phyloP scores from a whole-genome alignment of 2,888 invertebrate species.

The Cryptops parisi region DNA sequence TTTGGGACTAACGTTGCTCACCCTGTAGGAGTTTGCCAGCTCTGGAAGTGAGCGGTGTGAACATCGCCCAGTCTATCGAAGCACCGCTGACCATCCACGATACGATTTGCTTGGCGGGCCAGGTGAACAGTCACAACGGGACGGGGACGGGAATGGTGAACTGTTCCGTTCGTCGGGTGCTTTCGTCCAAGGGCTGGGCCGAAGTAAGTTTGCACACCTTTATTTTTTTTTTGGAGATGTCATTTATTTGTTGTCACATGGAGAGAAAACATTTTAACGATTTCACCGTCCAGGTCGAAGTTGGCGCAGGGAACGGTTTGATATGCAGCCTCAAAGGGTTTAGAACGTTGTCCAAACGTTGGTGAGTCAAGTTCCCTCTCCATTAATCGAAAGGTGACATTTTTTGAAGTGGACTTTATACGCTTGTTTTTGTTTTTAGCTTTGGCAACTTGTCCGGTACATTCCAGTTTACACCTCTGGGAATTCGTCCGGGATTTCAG shows the following conservation, averaged over 20 bases:
- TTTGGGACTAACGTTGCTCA: too few relatives aligned
- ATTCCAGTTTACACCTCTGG: constrained; percentile 59
- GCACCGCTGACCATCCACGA: constrained; percentile 76
- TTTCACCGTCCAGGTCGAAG: constrained; percentile 35
- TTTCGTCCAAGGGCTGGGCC: constrained; percentile 72
- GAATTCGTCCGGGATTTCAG: constrained; percentile 57
- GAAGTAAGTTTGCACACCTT: too few relatives aligned
- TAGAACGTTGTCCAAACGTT: constrained; percentile 52
- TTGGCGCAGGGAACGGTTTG: constrained; percentile 73
- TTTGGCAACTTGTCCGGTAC: constrained; percentile 61
- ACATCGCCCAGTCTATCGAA: constrained; percentile 82
- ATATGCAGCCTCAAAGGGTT: constrained; percentile 62
- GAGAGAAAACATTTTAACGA: too few relatives aligned
- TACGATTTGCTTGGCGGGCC: constrained; percentile 57
- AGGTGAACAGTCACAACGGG: constrained; percentile 56
- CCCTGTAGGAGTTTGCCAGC: constrained; percentile 45
- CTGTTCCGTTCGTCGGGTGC: constrained; percentile 56
- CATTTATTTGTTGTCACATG: too few relatives aligned
- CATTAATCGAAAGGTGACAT: not conserved
- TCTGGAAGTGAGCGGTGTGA: constrained; percentile 85
- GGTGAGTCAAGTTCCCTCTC: constrained; percentile 21
- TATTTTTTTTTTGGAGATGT: too few relatives aligned
- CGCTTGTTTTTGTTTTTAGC: constrained; percentile 24
- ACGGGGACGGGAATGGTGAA: constrained; percentile 62
- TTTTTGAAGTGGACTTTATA: too few relatives aligned